phyloP scores from a whole-genome alignment of 2,888 invertebrate species.

The Tachina grossa region DNA sequence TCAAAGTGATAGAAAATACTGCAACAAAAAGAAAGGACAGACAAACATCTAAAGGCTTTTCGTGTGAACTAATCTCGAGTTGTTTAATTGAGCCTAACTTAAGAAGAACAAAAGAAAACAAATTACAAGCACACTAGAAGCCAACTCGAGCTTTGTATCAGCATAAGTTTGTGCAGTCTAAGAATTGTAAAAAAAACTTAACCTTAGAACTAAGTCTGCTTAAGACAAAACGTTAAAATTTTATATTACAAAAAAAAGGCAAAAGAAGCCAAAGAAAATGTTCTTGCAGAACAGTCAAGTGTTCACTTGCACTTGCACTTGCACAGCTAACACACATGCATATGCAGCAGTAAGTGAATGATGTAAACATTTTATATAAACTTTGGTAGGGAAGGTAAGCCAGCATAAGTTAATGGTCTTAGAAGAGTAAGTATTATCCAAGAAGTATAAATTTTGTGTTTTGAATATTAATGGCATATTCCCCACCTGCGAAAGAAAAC shows the following conservation, averaged over 20 bases:
- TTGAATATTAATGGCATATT: too few species aligned
- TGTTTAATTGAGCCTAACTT: constrained; percentile 72
- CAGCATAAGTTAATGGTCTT: not conserved
- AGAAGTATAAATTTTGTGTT: too few species aligned
- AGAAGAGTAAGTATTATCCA: not conserved
- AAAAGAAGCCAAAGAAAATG: constrained; percentile 64
- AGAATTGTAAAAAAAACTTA: constrained; percentile 57
- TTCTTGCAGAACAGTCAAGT: constrained; percentile 54
- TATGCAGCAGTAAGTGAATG: not conserved
- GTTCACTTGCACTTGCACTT: constrained; percentile 58
- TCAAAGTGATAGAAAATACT: constrained; percentile 16
- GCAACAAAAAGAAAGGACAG: constrained; percentile 31
- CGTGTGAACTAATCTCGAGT: constrained; percentile 75
- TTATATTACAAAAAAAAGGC: not conserved
- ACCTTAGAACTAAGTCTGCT: constrained; percentile 57
- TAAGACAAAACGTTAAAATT: constrained; percentile 40
- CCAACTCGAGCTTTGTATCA: constrained; percentile 17
- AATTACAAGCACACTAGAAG: constrained; percentile 11
- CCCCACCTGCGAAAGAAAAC: too few species aligned
- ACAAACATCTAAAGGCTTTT: constrained; percentile 68
- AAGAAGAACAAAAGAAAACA: constrained; percentile 13
- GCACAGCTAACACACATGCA: not conserved
- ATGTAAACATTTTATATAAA: not conserved
- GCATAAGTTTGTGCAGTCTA: not conserved
- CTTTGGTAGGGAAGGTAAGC: constrained; percentile 19